phyloP scores from a whole-genome alignment of 2,113 vertebrate species.

The Cephalopholis sonnerati region DNA sequence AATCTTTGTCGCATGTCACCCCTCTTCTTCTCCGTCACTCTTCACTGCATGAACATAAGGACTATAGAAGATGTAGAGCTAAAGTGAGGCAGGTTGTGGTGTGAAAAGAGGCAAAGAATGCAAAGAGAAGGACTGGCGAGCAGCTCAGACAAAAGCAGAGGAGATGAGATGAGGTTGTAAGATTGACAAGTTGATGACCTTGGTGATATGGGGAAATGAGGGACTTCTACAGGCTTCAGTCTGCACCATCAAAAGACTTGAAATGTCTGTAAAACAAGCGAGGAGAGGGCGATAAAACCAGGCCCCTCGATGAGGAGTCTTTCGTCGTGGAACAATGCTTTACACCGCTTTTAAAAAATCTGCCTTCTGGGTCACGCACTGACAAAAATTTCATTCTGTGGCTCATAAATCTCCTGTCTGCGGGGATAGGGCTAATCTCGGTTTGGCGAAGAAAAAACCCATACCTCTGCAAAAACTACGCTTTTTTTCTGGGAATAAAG shows the following conservation, averaged over 20 bases:
- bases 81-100: background rate
- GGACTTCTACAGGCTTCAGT: background rate
- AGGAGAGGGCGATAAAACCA: background rate
- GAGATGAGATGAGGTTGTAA: constrained; percentile 2
- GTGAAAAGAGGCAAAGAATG: background rate
- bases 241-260: background rate
- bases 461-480: constrained; percentile 26
- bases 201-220: constrained; percentile 13
- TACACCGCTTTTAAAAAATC: constrained; percentile 30
- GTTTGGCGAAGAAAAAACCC: constrained; percentile 37
- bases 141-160: constrained; percentile 14
- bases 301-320: background rate
- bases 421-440: constrained; percentile 25
- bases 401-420: constrained; percentile 44
- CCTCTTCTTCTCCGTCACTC: background rate
- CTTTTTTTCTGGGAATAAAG: constrained; percentile 9
- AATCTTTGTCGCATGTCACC: background rate
- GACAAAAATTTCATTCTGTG: constrained; percentile 40
- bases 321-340: constrained; percentile 22
- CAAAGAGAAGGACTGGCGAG: background rate
- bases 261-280: constrained; percentile 20
- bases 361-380: constrained; percentile 8
- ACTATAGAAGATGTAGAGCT: too few relatives aligned
- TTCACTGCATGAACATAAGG: background rate
- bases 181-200: constrained; percentile 46